These are phyloP conservation scores for Syngnathus acus DNA, from an alignment of 2,797 vertebrate species.

Conservation along the genomic window DNA sequence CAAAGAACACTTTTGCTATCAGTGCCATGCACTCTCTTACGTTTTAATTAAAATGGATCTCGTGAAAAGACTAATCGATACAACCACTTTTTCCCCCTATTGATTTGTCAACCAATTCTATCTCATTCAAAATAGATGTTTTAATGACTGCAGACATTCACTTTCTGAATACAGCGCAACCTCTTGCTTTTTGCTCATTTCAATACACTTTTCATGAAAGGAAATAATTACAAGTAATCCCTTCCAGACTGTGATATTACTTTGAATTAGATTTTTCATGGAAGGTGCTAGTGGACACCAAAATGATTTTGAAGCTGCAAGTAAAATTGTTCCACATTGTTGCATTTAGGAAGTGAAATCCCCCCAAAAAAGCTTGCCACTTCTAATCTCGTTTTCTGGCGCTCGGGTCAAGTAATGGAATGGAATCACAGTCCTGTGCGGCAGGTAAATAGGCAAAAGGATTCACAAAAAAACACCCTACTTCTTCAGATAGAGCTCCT, in stretches of 20 bases:
- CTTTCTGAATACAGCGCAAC: neutral
- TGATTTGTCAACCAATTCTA: constrained; percentile 72
- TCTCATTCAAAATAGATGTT: constrained; percentile 71
- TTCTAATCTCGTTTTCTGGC: neutral
- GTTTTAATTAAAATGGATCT: constrained; percentile 80
- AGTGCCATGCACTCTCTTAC: constrained; percentile 67
- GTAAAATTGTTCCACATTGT: neutral
- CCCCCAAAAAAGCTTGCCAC: neutral
- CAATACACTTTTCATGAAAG: neutral
- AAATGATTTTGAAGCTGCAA: neutral
- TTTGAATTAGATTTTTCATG: neutral
- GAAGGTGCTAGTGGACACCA: neutral
- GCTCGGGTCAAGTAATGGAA: neutral
- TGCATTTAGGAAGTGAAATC: neutral
- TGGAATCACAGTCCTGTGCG: neutral
- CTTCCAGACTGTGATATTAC: neutral
- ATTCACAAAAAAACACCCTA: neutral
- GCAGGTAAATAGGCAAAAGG: neutral
- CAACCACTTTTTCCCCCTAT: constrained; percentile 64
- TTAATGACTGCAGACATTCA: constrained; percentile 44
- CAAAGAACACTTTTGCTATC: constrained; percentile 50
- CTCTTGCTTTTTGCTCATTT: neutral
- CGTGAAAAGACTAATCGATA: constrained; percentile 76
- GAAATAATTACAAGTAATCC: neutral
- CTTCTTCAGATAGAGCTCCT: neutral